A percentile compares a stretch with the other conserved stretches of the same genome.
Conservation (phyloP, 1,140 invertebrate species). For the Oreohelix idahoensis region DNA sequence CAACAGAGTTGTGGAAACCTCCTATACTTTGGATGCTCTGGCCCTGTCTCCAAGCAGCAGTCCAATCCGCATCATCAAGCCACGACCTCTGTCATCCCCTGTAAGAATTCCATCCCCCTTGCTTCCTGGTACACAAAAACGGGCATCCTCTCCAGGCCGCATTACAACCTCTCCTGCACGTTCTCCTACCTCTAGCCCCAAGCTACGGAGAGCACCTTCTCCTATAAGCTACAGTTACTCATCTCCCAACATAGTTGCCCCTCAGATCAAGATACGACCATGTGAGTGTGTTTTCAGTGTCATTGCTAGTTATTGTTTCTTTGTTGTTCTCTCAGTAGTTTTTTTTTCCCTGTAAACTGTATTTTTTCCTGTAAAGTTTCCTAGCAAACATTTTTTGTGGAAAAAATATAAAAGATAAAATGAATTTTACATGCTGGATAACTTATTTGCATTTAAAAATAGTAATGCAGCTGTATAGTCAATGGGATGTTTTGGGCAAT, state of each 20-base stretch:
- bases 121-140: constrained; percentile 48
- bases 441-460: no score
- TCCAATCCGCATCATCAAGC: constrained; percentile 60
- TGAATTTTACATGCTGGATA: no score
- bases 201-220: constrained; percentile 66
- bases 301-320: neutral
- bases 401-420: no score
- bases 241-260: constrained; percentile 71
- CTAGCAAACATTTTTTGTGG: no score
- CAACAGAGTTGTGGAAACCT: constrained; percentile 46
- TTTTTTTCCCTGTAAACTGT: no score
- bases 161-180: constrained; percentile 46
- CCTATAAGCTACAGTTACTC: constrained; percentile 72
- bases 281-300: constrained; percentile 57
- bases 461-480: no score
- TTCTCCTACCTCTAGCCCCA: constrained; percentile 67
- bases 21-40: constrained; percentile 54
- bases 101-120: constrained; percentile 62
- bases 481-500: no score
- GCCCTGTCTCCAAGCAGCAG: constrained; percentile 58
- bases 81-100: constrained; percentile 60
- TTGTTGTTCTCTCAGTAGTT: neutral
- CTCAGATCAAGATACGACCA: constrained; percentile 65
- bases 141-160: constrained; percentile 50
- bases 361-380: neutral